phyloP scores from a whole-genome alignment of 2,888 invertebrate species.

The Salpingus planirostris region DNA sequence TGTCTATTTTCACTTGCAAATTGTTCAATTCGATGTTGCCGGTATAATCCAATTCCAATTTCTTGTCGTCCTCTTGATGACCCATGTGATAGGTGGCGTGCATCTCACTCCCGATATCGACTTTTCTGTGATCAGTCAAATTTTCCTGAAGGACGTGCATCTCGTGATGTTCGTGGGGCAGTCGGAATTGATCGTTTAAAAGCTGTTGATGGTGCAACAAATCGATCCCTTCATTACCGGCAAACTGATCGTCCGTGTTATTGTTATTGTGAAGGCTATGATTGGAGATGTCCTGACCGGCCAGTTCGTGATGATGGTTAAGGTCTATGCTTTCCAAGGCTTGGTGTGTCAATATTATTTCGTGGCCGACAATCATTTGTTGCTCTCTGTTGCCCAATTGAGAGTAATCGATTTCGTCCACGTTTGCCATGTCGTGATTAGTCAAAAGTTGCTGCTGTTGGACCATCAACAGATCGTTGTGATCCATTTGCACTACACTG shows the following conservation, averaged over 20 bases:
- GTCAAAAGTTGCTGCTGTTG: slow-evolving; percentile 30
- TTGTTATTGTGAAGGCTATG: slow-evolving; percentile 20
- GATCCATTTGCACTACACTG: slow-evolving; percentile 18
- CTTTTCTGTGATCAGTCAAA: neutral
- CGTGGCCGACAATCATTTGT: slow-evolving; percentile 32
- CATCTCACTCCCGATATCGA: neutral
- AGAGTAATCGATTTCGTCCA: slow-evolving; percentile 31
- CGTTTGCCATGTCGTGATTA: slow-evolving; percentile 26
- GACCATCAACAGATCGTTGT: slow-evolving; percentile 31
- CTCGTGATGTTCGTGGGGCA: slow-evolving; percentile 22
- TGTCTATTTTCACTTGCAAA: neutral
- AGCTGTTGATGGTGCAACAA: slow-evolving; percentile 31
- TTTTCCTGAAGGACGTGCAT: slow-evolving; percentile 8
- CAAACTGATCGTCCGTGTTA: slow-evolving; percentile 21
- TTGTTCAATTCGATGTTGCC: neutral
- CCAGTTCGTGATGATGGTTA: slow-evolving; percentile 33
- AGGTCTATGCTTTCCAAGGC: slow-evolving; percentile 34
- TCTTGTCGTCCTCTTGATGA: slow-evolving; percentile 6
- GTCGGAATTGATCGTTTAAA: slow-evolving; percentile 26
- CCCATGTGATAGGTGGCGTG: slow-evolving; percentile 3
- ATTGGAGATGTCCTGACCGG: slow-evolving; percentile 33
- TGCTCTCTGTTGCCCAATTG: slow-evolving; percentile 28
- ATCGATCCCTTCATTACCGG: slow-evolving; percentile 29
- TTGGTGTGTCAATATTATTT: slow-evolving; percentile 32
- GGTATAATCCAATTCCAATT: slow-evolving; percentile 4